Evolutionary conservation across 1,140 invertebrate genomes (phyloP), one percentile per base, ranked within the genome.

Genomic region (Camponotus pennsylvanicus): DNA sequence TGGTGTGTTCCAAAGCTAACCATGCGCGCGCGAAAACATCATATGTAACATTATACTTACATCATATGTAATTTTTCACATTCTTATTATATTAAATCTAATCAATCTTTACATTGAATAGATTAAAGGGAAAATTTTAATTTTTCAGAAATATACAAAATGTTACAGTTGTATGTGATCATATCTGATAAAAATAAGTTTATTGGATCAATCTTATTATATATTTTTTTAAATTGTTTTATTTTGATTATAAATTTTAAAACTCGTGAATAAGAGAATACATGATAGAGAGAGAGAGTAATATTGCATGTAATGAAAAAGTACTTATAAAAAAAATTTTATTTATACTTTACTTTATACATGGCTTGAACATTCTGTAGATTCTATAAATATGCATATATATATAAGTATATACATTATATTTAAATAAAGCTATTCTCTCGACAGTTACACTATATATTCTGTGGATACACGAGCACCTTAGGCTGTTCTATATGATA

Each of bases 331-430:
- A 80, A 80, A 79, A 78, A 80, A 80, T 70, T 80, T 80, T 80
- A 80, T 80, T 80, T 21, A 70, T 80, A 66, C 66, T 80, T 52
- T 52, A 18, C 34, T 80, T 80, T 76, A 76, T 76, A 80, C 78
- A 80, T 80, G 49, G 66, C 66, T 70, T 57, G 66, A 80, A 80
- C 78, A 70, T 80, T 80, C 57, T 70, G 40, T 70, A 80, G 49
- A 70, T 80, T 80, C 64, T 80, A 80, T 80, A 80, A 80, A 80
- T 79, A 79, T 70, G 78, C 66, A 80, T 80, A 80, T 80, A 80
- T 80, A 70, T 80, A 70, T 80, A 80, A 70, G 66, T 80, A 80
- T 80, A 80, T 70, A 80, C 66, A 80, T 70, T 70, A 80, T 80
- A 80, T 80, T 80, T 78, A 80, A 80, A 80, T 80, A 80, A 80